Percentiles rank a stretch among this genome's conserved stretches.
phyloP scores from a whole-genome alignment of 1,140 invertebrate species.

The Tetragnatha versicolor region DNA sequence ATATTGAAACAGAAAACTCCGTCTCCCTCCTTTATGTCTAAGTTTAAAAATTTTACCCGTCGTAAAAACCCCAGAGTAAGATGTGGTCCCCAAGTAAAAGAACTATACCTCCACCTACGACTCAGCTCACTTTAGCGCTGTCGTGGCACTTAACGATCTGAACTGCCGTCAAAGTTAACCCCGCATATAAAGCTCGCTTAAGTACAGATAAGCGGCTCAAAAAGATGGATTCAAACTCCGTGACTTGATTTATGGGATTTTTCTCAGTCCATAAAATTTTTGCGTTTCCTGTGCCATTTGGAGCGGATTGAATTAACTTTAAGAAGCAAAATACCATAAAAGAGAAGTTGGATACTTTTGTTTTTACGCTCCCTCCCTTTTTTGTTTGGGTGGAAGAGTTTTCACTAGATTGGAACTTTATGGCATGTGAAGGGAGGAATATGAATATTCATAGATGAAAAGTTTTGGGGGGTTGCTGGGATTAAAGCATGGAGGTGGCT shows the following conservation, averaged over 20 bases:
- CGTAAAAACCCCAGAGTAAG: no score
- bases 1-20: no score
- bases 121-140: not conserved
- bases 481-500: no score
- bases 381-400: not conserved
- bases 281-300: constrained; percentile 39
- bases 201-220: constrained; percentile 47
- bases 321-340: constrained; percentile 31
- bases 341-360: no score
- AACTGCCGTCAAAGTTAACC: constrained; percentile 39
- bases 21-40: no score
- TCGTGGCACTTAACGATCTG: not conserved
- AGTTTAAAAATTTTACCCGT: no score
- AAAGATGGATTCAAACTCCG: constrained; percentile 52
- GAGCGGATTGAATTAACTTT: constrained; percentile 47
- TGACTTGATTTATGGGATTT: constrained; percentile 49
- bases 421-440: not conserved
- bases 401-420: not conserved
- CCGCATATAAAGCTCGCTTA: constrained; percentile 50
- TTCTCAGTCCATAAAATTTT: constrained; percentile 51
- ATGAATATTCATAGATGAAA: constrained; percentile 16
- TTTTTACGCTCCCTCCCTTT: constrained; percentile 3
- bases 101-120: no score
- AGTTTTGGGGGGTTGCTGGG: not conserved
- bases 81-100: no score